A percentile compares a stretch with the other conserved stretches of the same genome.
Conservation (phyloP, 2,797 vertebrate species). For the Gymnoscopelus microlampas region DNA sequence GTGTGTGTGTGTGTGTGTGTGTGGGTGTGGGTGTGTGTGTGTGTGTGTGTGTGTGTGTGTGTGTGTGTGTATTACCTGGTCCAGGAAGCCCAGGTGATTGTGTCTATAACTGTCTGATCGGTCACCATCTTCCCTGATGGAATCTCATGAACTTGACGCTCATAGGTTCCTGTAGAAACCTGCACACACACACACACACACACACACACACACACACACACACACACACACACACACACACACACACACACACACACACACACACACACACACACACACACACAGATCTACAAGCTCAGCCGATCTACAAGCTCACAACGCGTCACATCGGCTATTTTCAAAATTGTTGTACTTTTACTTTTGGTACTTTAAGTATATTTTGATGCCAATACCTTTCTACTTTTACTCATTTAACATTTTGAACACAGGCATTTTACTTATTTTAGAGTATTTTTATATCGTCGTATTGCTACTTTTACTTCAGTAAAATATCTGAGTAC, state of each 20-base stretch:
- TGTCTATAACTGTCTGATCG: constrained; percentile 85
- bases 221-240: constrained; percentile 12
- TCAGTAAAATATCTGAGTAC: too few relatives aligned
- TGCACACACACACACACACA: constrained; percentile 3
- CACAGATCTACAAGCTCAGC: not conserved
- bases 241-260: constrained; percentile 9
- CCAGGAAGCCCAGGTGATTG: constrained; percentile 96
- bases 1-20: not conserved
- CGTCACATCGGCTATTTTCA: too few relatives aligned
- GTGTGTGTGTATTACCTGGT: constrained; percentile 84
- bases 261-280: not conserved
- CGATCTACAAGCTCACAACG: not conserved
- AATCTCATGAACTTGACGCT: constrained; percentile 91
- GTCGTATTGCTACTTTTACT: too few relatives aligned
- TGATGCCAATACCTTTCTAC: too few relatives aligned
- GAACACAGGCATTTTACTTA: too few relatives aligned
- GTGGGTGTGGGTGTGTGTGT: not conserved
- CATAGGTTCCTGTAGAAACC: constrained; percentile 80
- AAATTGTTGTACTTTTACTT: too few relatives aligned
- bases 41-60: constrained; percentile 1
- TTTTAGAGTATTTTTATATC: too few relatives aligned
- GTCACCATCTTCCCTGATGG: constrained; percentile 90
- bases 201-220: not conserved
- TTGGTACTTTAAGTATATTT: too few relatives aligned
- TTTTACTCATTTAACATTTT: too few relatives aligned